phyloP scores from a whole-genome alignment of 2,113 vertebrate genomes.

The Scomber colias region DNA sequence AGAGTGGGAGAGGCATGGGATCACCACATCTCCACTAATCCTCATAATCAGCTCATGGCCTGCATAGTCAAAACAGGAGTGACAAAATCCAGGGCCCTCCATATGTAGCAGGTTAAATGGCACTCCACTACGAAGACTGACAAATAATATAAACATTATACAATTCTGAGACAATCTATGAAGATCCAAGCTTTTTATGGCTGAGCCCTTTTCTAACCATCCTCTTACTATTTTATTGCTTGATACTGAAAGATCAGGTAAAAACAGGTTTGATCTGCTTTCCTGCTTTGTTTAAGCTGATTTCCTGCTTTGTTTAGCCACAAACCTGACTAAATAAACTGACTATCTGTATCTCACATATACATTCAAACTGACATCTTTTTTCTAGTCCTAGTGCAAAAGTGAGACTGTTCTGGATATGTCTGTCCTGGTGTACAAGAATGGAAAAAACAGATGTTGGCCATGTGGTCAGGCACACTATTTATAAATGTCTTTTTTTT shows the following conservation, averaged over 20 bases:
- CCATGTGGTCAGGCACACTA: constrained; percentile 32
- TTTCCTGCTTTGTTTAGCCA: not conserved
- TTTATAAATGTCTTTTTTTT: constrained; percentile 46
- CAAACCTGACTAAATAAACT: not conserved
- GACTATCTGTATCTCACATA: not conserved
- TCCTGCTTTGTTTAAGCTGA: not conserved
- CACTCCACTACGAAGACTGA: constrained; percentile 49
- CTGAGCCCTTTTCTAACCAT: not conserved
- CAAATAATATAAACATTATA: constrained; percentile 49
- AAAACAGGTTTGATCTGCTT: not conserved
- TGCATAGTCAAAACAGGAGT: constrained; percentile 76
- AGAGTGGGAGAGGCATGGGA: constrained; percentile 63
- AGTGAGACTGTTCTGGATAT: not conserved
- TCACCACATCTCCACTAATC: constrained; percentile 74
- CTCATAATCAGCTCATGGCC: constrained; percentile 78
- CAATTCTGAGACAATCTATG: not conserved
- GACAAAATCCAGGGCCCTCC: constrained; percentile 69
- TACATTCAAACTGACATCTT: not conserved
- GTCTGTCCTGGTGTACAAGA: constrained; percentile 42
- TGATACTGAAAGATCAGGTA: not conserved
- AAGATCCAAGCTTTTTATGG: constrained; percentile 18
- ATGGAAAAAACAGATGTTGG: constrained; percentile 70
- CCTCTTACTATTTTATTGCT: not conserved
- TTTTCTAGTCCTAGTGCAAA: constrained; percentile 7
- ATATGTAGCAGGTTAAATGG: constrained; percentile 53